phyloP scores from a whole-genome alignment of 2,888 invertebrate species.

The Acleris literana region DNA sequence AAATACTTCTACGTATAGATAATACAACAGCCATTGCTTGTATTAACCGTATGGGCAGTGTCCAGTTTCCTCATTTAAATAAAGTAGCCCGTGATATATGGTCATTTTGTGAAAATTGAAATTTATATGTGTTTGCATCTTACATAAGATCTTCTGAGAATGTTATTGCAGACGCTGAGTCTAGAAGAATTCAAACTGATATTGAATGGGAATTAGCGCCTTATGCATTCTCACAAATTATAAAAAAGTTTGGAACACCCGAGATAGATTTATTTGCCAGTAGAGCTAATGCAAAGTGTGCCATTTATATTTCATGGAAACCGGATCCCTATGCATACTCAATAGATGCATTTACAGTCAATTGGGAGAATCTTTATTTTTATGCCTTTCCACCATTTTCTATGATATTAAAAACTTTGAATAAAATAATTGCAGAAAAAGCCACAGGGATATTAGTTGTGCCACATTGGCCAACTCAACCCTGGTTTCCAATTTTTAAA shows the following conservation, averaged over 20 bases:
- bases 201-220: not conserved
- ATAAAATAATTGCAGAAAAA: not conserved
- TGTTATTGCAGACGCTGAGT: not conserved
- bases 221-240: not conserved
- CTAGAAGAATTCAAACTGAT: not conserved
- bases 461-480: not conserved
- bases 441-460: slow-evolving; percentile 7
- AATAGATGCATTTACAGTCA: slow-evolving; percentile 12
- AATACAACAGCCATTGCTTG: slow-evolving; percentile 11
- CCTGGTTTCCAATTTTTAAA: not conserved
- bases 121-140: too few species aligned
- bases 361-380: not conserved
- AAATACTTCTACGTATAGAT: slow-evolving; percentile 1
- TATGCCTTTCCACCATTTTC: slow-evolving; percentile 15
- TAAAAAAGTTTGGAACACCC: not conserved
- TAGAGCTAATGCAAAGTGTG: slow-evolving; percentile 1
- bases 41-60: slow-evolving; percentile 11
- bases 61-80: slow-evolving; percentile 1
- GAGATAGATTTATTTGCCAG: slow-evolving; percentile 11
- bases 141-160: not conserved
- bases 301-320: slow-evolving; percentile 6
- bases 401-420: not conserved
- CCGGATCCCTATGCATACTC: slow-evolving; percentile 8
- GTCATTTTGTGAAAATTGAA: too few species aligned
- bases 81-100: too few species aligned